A percentile compares a stretch with the other conserved stretches of the same genome.
These are phyloP conservation scores for Otus sunia DNA, from an alignment of 2,113 vertebrate species.

Conservation along the genomic window DNA sequence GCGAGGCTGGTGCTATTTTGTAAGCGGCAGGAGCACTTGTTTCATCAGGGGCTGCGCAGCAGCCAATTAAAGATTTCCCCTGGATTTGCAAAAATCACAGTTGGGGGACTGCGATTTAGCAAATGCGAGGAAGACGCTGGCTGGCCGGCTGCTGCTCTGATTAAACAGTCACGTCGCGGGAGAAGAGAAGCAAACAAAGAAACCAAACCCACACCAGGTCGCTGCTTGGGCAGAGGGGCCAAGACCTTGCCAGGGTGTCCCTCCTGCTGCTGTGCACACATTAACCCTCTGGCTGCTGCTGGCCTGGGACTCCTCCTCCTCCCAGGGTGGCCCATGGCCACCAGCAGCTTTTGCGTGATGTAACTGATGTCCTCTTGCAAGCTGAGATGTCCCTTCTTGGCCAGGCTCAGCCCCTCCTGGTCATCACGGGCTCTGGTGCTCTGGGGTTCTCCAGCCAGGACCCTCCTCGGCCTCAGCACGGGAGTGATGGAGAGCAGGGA, in stretches of 20 bases:
- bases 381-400: neutral
- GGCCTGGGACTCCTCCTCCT: neutral
- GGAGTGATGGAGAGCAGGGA: neutral
- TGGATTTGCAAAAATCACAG: conserved; percentile 38
- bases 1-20: neutral
- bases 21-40: neutral
- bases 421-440: accelerated
- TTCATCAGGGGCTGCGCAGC: conserved; percentile 48
- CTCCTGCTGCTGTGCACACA: neutral
- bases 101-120: neutral
- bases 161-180: neutral
- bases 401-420: neutral
- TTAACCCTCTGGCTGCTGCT: neutral
- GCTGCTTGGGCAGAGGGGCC: neutral
- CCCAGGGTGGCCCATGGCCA: neutral
- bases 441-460: neutral
- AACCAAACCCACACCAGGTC: neutral
- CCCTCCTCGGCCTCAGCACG: accelerated
- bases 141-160: neutral
- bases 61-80: conserved; percentile 45
- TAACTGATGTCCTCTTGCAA: neutral
- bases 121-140: neutral
- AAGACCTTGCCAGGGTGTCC: neutral
- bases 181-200: neutral
- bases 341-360: neutral